Percentiles rank a stretch among this genome's conserved stretches.
These are phyloP conservation scores for Larimichthys crocea DNA, from an alignment of 2,113 vertebrate species.

Conservation along the genomic window DNA sequence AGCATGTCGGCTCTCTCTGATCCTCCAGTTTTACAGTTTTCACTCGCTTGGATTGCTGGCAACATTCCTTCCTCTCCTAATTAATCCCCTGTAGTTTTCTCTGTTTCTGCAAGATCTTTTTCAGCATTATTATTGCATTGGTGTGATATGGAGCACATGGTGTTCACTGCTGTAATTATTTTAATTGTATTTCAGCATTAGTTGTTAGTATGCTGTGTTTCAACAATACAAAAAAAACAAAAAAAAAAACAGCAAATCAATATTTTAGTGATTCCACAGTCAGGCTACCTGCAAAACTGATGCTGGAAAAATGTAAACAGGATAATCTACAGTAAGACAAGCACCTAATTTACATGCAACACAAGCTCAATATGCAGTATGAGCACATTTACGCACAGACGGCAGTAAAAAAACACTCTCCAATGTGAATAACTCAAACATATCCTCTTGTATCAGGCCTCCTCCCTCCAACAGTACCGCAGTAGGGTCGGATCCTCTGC, in stretches of 20 bases:
- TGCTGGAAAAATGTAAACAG: not conserved
- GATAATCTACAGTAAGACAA: not conserved
- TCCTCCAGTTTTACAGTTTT: constrained; percentile 23
- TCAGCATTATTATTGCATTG: constrained; percentile 28
- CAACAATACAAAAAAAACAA: not conserved
- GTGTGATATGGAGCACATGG: constrained; percentile 1
- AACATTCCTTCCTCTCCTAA: constrained; percentile 40
- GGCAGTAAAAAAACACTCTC: not conserved
- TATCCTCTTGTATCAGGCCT: constrained; percentile 89
- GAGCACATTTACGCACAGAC: not conserved
- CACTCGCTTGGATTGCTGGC: constrained; percentile 10
- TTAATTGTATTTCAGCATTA: constrained; percentile 15
- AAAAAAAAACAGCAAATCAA: not conserved
- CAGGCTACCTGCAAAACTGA: not conserved
- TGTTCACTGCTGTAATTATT: constrained; percentile 15
- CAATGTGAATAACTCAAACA: constrained; percentile 77
- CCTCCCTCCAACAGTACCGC: constrained; percentile 96
- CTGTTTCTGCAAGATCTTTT: constrained; percentile 19
- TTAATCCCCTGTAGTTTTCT: constrained; percentile 45
- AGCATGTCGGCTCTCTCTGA: constrained; percentile 21
- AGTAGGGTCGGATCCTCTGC: constrained; percentile 93
- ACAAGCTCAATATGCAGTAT: not conserved
- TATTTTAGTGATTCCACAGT: constrained; percentile 6
- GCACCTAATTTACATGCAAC: not conserved
- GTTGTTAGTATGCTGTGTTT: not conserved